These are phyloP conservation scores for Amblyornis subalaris DNA, from an alignment of 2,113 vertebrate species.

Conservation along the genomic window DNA sequence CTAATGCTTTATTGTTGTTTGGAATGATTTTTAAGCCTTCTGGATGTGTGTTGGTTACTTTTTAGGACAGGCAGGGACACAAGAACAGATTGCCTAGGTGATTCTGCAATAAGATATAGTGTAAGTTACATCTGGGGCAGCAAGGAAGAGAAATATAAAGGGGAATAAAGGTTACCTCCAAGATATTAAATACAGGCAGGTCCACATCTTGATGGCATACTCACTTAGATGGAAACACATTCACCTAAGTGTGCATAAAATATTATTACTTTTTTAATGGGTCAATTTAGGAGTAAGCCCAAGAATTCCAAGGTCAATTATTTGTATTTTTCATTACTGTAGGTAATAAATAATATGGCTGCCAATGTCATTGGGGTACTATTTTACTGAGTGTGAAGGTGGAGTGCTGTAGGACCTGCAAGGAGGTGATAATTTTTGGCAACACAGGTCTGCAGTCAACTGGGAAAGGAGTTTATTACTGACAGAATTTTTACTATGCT, in stretches of 20 bases:
- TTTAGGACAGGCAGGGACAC: background rate
- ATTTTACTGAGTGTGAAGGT: background rate
- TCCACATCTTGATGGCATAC: background rate
- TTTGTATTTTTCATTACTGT: conserved; percentile 28
- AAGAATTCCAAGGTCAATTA: background rate
- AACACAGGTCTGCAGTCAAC: conserved; percentile 16
- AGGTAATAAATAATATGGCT: conserved; percentile 3
- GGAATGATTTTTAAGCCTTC: background rate
- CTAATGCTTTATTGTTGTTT: background rate
- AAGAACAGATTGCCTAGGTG: background rate
- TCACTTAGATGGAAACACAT: background rate
- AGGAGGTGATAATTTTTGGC: conserved; percentile 9
- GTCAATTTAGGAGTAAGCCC: background rate
- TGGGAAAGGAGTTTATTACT: conserved; percentile 46
- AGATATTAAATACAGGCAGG: background rate
- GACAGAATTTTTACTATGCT: conserved; percentile 34
- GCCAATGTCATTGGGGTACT: background rate
- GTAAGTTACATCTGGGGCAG: background rate
- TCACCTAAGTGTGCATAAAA: background rate
- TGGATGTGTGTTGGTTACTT: background rate
- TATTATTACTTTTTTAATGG: background rate
- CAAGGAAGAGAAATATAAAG: background rate
- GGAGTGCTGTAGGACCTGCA: background rate
- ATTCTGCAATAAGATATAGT: background rate
- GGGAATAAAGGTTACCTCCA: background rate